These are phyloP conservation scores for Saimiri boliviensis DNA, from an alignment of 2,113 vertebrate genomes.

Conservation along the genomic window DNA sequence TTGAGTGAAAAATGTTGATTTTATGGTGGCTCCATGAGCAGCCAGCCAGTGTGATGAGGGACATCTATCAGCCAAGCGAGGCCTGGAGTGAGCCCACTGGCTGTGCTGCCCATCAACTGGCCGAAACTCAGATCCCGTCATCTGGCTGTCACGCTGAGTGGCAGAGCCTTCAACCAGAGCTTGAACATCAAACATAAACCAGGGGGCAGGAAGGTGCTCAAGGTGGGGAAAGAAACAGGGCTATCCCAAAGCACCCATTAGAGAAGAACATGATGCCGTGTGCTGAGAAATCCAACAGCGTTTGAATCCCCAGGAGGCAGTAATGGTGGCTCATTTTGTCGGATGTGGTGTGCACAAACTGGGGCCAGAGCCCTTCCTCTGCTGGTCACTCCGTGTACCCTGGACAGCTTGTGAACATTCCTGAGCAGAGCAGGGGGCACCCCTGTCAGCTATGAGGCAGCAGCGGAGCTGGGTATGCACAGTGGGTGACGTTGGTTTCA, in stretches of 20 bases:
- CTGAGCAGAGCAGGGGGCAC: not conserved
- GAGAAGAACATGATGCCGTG: too few relatives aligned
- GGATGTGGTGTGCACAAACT: not conserved
- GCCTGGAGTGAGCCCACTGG: not conserved
- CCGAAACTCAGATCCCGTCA: too few relatives aligned
- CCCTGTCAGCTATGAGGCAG: not conserved
- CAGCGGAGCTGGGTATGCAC: not conserved
- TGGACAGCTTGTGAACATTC: too few relatives aligned
- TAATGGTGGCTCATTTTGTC: not conserved
- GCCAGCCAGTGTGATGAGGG: not conserved
- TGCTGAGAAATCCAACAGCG: not conserved
- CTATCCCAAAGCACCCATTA: not conserved
- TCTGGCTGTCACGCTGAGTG: not conserved
- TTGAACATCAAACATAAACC: not conserved
- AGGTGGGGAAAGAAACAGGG: not conserved
- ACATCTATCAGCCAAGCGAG: too few relatives aligned
- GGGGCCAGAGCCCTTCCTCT: not conserved
- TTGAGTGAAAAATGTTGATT: not conserved
- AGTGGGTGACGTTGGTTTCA: not conserved
- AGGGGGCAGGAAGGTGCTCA: too few relatives aligned
- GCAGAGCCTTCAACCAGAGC: not conserved
- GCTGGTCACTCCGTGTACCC: not conserved
- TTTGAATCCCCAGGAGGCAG: not conserved
- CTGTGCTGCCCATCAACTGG: not conserved
- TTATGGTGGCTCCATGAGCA: not conserved